phyloP scores from a whole-genome alignment of 2,113 vertebrate species.

The Xenopus laevis region DNA sequence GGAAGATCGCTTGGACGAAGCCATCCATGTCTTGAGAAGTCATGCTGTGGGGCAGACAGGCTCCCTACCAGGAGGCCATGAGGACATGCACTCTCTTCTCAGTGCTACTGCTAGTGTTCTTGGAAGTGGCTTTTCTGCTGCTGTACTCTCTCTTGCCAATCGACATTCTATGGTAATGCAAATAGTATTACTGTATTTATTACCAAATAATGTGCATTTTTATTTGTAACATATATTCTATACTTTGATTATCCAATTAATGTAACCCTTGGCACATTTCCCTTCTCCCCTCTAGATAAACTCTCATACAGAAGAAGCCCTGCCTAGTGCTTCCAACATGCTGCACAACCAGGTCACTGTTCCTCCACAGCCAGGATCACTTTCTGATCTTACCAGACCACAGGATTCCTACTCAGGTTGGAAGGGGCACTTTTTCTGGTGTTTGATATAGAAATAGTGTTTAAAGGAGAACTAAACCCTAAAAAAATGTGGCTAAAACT shows the following conservation, averaged over 20 bases:
- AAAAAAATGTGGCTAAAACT: too few species aligned
- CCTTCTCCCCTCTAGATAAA: slow-evolving; percentile 64
- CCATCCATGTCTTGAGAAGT: slow-evolving; percentile 91
- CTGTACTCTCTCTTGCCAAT: slow-evolving; percentile 78
- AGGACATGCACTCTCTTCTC: slow-evolving; percentile 81
- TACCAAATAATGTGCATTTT: too few species aligned
- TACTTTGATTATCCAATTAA: too few species aligned
- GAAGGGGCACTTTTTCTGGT: slow-evolving; percentile 34
- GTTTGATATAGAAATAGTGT: too few species aligned
- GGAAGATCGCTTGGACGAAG: slow-evolving; percentile 95
- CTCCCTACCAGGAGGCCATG: slow-evolving; percentile 60
- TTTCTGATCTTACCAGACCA: slow-evolving; percentile 69
- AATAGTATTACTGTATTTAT: too few species aligned
- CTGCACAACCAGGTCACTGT: slow-evolving; percentile 82
- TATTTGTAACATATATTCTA: too few species aligned
- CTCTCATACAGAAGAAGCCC: slow-evolving; percentile 78
- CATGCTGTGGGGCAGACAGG: slow-evolving; percentile 86
- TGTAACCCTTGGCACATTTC: too few species aligned
- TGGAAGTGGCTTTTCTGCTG: slow-evolving; percentile 73
- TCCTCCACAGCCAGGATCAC: slow-evolving; percentile 74
- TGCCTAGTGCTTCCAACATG: slow-evolving; percentile 74
- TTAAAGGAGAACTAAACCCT: too few species aligned
- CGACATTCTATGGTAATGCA: slow-evolving; percentile 83
- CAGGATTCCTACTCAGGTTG: slow-evolving; percentile 85
- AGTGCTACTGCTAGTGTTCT: slow-evolving; percentile 67